Evolutionary conservation across 2,888 invertebrate species (phyloP), one percentile per base, ranked within the genome.

Genomic region (Hydroisotoma schaefferi): DNA sequence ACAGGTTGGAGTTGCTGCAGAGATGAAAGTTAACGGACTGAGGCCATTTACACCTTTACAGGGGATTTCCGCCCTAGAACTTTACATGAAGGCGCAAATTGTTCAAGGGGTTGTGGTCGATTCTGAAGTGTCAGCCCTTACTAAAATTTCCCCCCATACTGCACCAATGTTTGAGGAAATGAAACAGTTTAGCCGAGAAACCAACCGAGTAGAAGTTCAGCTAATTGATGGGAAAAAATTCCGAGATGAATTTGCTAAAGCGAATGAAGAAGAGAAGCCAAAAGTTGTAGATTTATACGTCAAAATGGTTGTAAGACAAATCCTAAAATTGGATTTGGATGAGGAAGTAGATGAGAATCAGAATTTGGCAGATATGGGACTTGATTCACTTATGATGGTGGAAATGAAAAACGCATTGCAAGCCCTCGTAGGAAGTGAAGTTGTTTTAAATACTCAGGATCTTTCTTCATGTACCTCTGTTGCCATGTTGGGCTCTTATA

Each of bases 391-490:
- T 38, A 59, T 63, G 62, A 52, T 63, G 58, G 49, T 67, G n/a
- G 63, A 67, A 37, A 55, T 63, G 63, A 61, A 63, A 44, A 67
- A 67, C 38, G 40, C 53, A 15, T 37, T 67, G 8, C 67, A 67
- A 43, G 49, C 56, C 15, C 57, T 67, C 49, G 38, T 63, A 26
- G 63, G 67, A 0, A 59, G 58, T 25, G 55, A 59, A 18, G 59
- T 67, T 8, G 59, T 63, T 2, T 55, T 60, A 40, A 56, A 49
- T 2, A 12, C 58, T 1, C 44, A 53, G 15, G 65, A 55, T 6
- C n/a, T n/a, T n/a, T n/a, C n/a, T n/a, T n/a, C n/a, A n/a, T n/a
- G n/a, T n/a, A n/a, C n/a, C n/a, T n/a, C n/a, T n/a, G n/a, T n/a
- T n/a, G n/a, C n/a, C n/a, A n/a, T n/a, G n/a, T n/a, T n/a, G n/a